Evolutionary conservation across 2,888 invertebrate genomes (phyloP).

Genomic region (Pheosia gnoma): DNA sequence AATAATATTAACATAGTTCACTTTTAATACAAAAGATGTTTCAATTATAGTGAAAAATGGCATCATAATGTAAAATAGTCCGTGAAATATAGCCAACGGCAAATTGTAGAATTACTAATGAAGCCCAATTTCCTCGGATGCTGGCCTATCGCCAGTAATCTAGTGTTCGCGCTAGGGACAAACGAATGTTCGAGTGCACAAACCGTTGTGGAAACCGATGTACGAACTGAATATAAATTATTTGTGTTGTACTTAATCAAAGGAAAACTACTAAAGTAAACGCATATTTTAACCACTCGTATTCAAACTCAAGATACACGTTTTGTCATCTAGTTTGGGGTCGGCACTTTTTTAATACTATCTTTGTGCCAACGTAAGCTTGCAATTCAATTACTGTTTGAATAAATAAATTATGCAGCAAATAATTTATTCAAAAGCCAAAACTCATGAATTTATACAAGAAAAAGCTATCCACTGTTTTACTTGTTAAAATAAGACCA

Average conservation of each 20-base stretch:
- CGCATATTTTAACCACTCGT: too few species aligned
- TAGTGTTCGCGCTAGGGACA: conserved; percentile 22
- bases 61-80: conserved; percentile 18
- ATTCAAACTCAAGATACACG: too few species aligned
- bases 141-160: conserved; percentile 34
- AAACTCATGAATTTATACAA: too few species aligned
- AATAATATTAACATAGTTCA: background rate
- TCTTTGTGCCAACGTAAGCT: too few species aligned
- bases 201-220: background rate
- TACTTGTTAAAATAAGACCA: too few species aligned
- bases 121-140: conserved; percentile 29
- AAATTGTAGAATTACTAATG: conserved; percentile 29
- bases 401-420: too few species aligned
- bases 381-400: too few species aligned
- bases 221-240: background rate
- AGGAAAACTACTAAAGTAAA: too few species aligned
- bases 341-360: too few species aligned
- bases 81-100: conserved; percentile 16
- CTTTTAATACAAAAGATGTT: conserved; percentile 8
- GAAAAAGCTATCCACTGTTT: too few species aligned
- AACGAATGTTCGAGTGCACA: conserved; percentile 19
- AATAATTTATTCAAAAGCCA: too few species aligned
- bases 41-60: conserved; percentile 16
- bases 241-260: background rate
- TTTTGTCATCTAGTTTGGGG: too few species aligned